Base-by-base conservation (phyloP, 2,797 vertebrate species). In the Phrynocephalus guinanensis region DNA sequence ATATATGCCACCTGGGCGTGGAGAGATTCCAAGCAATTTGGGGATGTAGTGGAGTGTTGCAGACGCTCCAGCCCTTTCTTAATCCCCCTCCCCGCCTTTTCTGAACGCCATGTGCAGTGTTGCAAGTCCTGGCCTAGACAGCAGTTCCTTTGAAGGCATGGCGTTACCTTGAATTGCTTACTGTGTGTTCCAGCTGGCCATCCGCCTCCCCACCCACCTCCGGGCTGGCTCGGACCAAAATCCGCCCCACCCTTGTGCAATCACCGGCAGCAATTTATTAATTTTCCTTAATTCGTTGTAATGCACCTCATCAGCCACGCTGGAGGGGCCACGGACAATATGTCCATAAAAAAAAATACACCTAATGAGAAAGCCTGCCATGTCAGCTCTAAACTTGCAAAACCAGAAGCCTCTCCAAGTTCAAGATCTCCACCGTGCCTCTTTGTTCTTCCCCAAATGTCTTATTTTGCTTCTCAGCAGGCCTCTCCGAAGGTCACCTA, bases 231-330 rank as follows among this genome's bases (percentile, higher is more conserved):
- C 13, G 20, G 30, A 33, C 20, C 18, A 11, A 20, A 18, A n/a
- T 79, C 15, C 56, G 5, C 10, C 60, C 60, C 18, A 0, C 67
- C 52, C 38, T 28, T 48, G 38, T 79, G 60, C 76, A 81, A 18
- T 68, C 60, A 73, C 26, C 76, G n/a, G 30, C 50, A 56, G 56
- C 76, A 72, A 67, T 56, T 71, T 79, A 83, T 89, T 72, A 79
- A 44, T 76, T 73, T 63, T 0, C 26, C 38, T 50, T 4, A 0
- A 22, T 66, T 20, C 50, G 16, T 56, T 56, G 38, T 0, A 89
- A 89, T 26, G 20, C 67, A 50, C 75, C 76, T 79, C 63, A 88
- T 83, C 75, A 83, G 24, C 82, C 66, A 84, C 13, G 75, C 87
- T 48, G 33, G 66, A 70, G 67, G 52, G 73, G 75, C 81, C 73